These are phyloP conservation scores for Hippopotamus amphibius DNA, from an alignment of 2,113 vertebrate species.

Conservation along the genomic window DNA sequence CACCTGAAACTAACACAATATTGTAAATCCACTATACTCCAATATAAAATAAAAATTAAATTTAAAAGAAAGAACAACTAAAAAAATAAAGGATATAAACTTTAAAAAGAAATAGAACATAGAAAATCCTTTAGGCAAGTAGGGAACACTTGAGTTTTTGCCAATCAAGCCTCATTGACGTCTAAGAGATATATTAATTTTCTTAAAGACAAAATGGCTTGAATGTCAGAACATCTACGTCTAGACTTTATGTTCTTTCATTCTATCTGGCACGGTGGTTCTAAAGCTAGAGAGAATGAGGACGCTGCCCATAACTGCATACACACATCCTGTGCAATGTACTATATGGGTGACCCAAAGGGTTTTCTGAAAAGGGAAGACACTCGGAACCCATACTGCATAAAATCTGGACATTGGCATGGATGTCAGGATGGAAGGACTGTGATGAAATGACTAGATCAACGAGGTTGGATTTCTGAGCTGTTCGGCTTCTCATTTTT, in stretches of 20 bases:
- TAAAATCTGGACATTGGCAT: neutral
- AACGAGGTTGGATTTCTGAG: neutral
- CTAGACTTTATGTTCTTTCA: neutral
- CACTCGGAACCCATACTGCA: neutral
- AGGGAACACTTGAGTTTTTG: neutral
- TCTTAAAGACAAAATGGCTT: slow-evolving; percentile 2
- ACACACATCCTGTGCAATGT: neutral
- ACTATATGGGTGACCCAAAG: neutral
- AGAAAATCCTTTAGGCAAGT: neutral
- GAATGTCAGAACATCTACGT: neutral
- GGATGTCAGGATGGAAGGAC: too few species aligned
- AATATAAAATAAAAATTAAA: neutral
- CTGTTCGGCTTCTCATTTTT: neutral
- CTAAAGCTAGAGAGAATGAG: neutral
- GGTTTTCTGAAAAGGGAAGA: neutral
- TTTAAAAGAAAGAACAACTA: neutral
- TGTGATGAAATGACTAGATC: neutral
- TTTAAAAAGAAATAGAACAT: neutral
- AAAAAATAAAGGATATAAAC: neutral
- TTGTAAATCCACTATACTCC: neutral
- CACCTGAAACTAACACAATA: neutral
- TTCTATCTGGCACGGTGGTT: neutral
- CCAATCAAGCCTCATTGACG: neutral
- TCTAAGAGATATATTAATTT: neutral
- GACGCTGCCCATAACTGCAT: fast-evolving